Evolutionary conservation across 1,140 invertebrate genomes (phyloP).

Genomic region (Homarus americanus): DNA sequence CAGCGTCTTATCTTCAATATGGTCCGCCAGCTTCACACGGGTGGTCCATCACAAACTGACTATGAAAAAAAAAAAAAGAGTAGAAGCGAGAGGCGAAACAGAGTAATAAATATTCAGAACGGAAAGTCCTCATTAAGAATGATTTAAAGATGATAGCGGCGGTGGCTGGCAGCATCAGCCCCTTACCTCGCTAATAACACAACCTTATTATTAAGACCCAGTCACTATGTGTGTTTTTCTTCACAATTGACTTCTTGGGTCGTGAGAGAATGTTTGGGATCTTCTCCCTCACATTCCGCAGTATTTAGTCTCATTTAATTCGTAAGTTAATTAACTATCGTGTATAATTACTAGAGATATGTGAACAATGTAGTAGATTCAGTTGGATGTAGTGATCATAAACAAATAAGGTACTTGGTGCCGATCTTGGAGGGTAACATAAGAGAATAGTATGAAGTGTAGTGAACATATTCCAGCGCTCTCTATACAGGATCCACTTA

Average conservation of each 20-base stretch:
- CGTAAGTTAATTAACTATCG: background rate
- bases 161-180: background rate
- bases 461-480: too few species aligned
- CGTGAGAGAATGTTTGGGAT: background rate
- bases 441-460: too few species aligned
- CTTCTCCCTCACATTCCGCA: background rate
- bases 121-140: conserved; percentile 8
- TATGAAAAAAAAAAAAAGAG: background rate
- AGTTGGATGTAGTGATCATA: background rate
- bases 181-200: background rate
- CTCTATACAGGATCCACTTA: too few species aligned
- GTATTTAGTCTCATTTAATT: background rate
- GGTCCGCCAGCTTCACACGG: too few species aligned
- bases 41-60: background rate
- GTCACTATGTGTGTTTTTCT: background rate
- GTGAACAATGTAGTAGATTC: background rate
- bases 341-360: background rate
- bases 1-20: too few species aligned
- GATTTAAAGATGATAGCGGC: background rate
- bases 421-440: too few species aligned
- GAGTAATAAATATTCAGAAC: background rate
- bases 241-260: background rate
- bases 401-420: background rate
- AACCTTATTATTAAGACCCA: background rate
- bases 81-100: too few species aligned